These are phyloP conservation scores for Chloroclystis v-ata DNA, from an alignment of 2,888 invertebrate genomes.

Conservation along the genomic window DNA sequence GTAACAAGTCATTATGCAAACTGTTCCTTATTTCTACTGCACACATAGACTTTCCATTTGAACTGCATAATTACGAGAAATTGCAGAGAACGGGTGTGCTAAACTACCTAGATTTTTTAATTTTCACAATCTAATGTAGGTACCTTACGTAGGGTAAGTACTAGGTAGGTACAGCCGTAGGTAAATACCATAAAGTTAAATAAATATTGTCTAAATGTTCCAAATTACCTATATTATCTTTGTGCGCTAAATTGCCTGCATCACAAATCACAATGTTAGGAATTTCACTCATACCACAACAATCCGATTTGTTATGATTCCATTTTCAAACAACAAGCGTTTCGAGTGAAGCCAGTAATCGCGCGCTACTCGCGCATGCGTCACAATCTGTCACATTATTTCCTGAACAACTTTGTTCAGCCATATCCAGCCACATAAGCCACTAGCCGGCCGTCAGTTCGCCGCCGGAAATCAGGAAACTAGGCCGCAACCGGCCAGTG, in stretches of 20 bases:
- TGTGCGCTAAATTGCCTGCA: too few species aligned
- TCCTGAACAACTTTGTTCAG: conserved; percentile 38
- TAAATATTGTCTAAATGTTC: too few species aligned
- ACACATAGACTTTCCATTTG: not conserved
- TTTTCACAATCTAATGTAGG: not conserved
- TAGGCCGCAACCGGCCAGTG: conserved; percentile 54
- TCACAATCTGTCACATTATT: conserved; percentile 37
- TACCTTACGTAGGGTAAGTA: too few species aligned
- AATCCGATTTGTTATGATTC: conserved; percentile 6
- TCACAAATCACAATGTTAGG: too few species aligned
- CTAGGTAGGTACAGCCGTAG: too few species aligned
- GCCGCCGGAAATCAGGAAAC: conserved; percentile 54
- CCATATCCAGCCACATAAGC: conserved; percentile 32
- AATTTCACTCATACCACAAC: too few species aligned
- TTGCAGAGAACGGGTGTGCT: not conserved
- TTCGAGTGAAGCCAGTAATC: conserved; percentile 29
- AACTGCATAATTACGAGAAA: not conserved
- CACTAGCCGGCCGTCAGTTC: conserved; percentile 58
- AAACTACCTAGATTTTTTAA: not conserved
- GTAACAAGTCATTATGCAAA: not conserved
- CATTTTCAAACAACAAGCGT: conserved; percentile 24
- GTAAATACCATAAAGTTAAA: too few species aligned
- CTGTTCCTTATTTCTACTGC: not conserved
- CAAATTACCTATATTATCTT: too few species aligned
- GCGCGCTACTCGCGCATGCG: conserved; percentile 35